Conservation (phyloP, 2,888 invertebrate species). For the Itoplectis maculator region DNA sequence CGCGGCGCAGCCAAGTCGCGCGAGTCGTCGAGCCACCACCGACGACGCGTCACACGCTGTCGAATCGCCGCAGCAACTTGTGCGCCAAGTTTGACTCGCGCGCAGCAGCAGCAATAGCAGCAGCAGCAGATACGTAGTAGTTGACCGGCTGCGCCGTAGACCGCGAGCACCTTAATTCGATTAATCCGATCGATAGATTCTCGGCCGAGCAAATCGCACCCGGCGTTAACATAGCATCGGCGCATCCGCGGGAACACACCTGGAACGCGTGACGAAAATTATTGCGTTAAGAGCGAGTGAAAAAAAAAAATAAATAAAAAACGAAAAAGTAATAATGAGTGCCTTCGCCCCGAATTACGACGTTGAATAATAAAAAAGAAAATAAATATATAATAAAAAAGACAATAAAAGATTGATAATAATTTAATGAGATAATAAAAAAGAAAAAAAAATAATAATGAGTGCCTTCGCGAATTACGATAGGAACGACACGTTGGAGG, state of each 20-base stretch:
- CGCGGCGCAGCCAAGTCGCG: conserved; percentile 46
- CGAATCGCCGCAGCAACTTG: conserved; percentile 42
- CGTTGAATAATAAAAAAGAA: too few relatives aligned
- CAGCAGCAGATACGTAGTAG: too few relatives aligned
- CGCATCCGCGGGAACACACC: neutral
- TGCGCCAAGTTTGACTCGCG: conserved; percentile 39
- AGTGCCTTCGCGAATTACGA: conserved; percentile 75
- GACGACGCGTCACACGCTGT: conserved; percentile 43
- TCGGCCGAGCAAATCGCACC: neutral
- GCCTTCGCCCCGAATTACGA: too few relatives aligned
- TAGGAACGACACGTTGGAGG: conserved; percentile 74
- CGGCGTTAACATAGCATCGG: too few relatives aligned
- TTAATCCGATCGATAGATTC: neutral
- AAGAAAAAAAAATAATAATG: conserved; percentile 66
- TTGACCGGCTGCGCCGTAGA: conserved; percentile 23
- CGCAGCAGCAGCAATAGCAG: too few relatives aligned
- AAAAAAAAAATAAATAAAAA: too few relatives aligned
- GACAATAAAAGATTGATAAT: neutral
- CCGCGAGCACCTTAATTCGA: neutral
- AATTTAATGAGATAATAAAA: conserved; percentile 58
- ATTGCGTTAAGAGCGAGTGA: neutral
- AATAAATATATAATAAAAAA: too few relatives aligned
- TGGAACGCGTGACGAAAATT: neutral
- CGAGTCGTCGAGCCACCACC: conserved; percentile 58
- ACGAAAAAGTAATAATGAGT: conserved; percentile 71